These are phyloP conservation scores for Dolomedes plantarius DNA, from an alignment of 2,888 invertebrate genomes.

Conservation along the genomic window DNA sequence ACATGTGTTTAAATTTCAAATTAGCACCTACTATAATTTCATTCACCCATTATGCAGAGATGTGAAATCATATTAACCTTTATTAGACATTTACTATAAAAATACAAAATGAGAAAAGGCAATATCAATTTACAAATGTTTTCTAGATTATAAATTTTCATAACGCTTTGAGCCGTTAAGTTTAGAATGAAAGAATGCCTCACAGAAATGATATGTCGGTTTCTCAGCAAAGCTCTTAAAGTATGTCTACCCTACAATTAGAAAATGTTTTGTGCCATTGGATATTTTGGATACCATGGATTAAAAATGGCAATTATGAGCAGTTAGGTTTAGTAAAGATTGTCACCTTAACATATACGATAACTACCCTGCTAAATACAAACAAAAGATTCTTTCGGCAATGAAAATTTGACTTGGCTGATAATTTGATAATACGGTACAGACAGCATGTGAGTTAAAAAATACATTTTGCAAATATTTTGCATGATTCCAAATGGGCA, in stretches of 20 bases:
- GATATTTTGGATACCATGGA: background rate
- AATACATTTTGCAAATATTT: too few relatives aligned
- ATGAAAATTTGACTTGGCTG: too few relatives aligned
- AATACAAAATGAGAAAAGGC: conserved; percentile 2
- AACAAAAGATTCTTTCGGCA: too few relatives aligned
- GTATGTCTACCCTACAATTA: background rate
- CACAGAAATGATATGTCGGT: conserved; percentile 20
- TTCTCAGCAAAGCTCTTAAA: conserved; percentile 13
- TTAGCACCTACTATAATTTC: conserved; percentile 11
- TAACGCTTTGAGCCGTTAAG: background rate
- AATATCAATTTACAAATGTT: background rate
- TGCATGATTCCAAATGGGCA: too few relatives aligned
- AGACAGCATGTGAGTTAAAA: too few relatives aligned
- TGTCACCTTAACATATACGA: too few relatives aligned
- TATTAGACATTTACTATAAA: background rate
- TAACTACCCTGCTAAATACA: too few relatives aligned
- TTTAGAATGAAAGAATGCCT: background rate
- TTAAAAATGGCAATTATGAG: background rate
- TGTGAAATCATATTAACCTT: background rate
- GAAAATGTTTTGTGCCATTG: conserved; percentile 15
- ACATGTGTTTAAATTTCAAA: background rate
- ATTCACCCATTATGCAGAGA: background rate
- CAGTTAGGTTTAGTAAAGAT: background rate
- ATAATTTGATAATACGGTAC: too few relatives aligned
- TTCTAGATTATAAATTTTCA: background rate